Base-by-base conservation (phyloP, 2,888 invertebrate genomes). In the Argynnis bischoffii region DNA sequence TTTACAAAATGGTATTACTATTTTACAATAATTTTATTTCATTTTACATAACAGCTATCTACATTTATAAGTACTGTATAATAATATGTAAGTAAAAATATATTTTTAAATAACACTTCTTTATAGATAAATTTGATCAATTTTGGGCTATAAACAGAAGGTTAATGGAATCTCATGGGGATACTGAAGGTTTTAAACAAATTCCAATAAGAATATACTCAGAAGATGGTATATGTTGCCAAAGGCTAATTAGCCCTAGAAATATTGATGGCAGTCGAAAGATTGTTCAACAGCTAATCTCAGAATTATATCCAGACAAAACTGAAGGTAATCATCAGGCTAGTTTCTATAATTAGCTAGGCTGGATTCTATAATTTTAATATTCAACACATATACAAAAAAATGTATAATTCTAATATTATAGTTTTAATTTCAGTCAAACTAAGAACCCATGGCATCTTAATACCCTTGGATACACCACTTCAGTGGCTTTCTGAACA, bases 401-500 rank as follows among this genome's bases (percentile, higher is more conserved):
- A 41, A 18, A 11, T 6, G 21, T 57, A 16, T 26, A n/a, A 13
- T 59, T n/a, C 8, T 46, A 15, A 14, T 4, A 5, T 1, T 15
- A 47, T 26, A 13, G 21, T 31, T 48, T 48, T 31, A 11, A n/a
- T 94, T 95, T 65, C 93, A 97, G 97, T 95, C 72, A 94, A 94
- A 80, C 92, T 97, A 57, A 94, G 96, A 77, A 97, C 97, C 35
- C 99, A 99, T 88, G 99, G 99, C 26, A 95, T 99, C 78, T 94
- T 95, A 75, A 95, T 98, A 65, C 97, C 99, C 3, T 80, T 94
- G 72, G 97, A 98, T 72, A 97, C 98, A 13, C 98, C 99, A 14
- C 87, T 99, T 13, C 97, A 98, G 81, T 99, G 99, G 99, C 95
- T 99, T 89, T 98, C 98, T 26, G 98, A 99, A 90, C 99, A 99